A percentile compares a stretch with the other conserved stretches of the same genome.
Evolutionary conservation across 1,140 invertebrate genomes (phyloP).

Genomic region (Ceratitis capitata): DNA sequence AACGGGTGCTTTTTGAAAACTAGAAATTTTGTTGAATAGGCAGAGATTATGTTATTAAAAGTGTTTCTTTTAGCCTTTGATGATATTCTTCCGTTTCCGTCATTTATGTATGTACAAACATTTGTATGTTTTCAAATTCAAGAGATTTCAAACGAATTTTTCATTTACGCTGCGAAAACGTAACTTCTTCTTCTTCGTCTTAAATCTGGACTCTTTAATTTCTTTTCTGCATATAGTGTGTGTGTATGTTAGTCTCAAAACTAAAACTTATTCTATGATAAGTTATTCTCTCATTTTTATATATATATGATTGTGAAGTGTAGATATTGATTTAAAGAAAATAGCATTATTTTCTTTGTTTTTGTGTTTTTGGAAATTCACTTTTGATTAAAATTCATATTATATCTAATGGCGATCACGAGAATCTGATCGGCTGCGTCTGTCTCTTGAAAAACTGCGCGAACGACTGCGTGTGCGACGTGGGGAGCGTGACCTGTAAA

Average conservation of each 20-base stretch:
- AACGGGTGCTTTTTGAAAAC: not conserved
- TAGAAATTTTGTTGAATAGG: not conserved
- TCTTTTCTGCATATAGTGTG: not conserved
- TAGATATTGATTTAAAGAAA: slow-evolving; percentile 23
- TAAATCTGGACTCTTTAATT: not conserved
- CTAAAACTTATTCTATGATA: slow-evolving; percentile 17
- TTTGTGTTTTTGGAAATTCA: slow-evolving; percentile 5
- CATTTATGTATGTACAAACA: not conserved
- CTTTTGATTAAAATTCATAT: not conserved
- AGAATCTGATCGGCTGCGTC: slow-evolving; percentile 68
- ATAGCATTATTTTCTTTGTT: not conserved
- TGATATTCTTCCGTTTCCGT: not conserved
- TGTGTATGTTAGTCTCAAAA: not conserved
- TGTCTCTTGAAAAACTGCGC: slow-evolving; percentile 67
- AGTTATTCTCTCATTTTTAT: not conserved
- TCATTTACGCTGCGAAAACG: not conserved
- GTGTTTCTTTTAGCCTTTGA: not conserved
- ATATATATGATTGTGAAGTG: not conserved
- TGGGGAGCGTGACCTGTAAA: slow-evolving; percentile 68
- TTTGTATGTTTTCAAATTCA: not conserved
- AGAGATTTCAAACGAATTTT: not conserved
- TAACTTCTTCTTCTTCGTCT: not conserved
- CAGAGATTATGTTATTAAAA: not conserved
- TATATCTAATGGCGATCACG: slow-evolving; percentile 67
- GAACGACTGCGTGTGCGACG: slow-evolving; percentile 67